These are phyloP conservation scores for Bovichtus diacanthus DNA, from an alignment of 2,797 vertebrate genomes.

Conservation along the genomic window DNA sequence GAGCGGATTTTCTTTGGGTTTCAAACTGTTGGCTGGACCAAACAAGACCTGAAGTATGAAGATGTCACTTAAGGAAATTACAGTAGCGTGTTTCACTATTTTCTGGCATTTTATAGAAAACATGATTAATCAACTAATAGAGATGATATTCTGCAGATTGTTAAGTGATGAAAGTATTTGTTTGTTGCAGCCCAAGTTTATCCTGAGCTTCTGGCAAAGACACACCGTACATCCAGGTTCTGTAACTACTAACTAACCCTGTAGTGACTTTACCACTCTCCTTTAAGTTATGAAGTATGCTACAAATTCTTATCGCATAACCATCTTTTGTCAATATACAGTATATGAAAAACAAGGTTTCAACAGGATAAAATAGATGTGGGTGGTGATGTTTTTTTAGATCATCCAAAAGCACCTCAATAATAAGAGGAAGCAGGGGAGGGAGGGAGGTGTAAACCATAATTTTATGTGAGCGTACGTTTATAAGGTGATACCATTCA, in stretches of 20 bases:
- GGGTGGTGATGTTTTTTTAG: not conserved
- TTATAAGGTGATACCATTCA: constrained; percentile 14
- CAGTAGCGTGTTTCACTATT: too few species aligned
- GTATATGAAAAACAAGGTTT: not conserved
- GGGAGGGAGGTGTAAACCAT: constrained; percentile 22
- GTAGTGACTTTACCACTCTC: not conserved
- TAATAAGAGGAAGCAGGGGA: constrained; percentile 25
- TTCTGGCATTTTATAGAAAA: not conserved
- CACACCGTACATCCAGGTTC: not conserved
- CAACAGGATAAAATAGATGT: constrained; percentile 13
- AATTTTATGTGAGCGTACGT: constrained; percentile 6
- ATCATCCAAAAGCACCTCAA: constrained; percentile 32
- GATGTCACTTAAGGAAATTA: too few species aligned
- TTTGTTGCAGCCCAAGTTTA: not conserved
- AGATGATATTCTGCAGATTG: not conserved
- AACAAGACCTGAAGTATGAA: not conserved
- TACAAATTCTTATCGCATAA: not conserved
- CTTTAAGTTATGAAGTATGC: not conserved
- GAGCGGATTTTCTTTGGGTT: too few species aligned
- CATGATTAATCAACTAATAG: not conserved
- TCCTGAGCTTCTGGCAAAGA: not conserved
- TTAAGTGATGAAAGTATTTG: not conserved
- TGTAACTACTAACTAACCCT: not conserved
- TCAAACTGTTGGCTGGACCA: not conserved
- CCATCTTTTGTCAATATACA: not conserved